Percentiles rank a stretch among this genome's conserved stretches.
phyloP scores from a whole-genome alignment of 2,888 invertebrate genomes.

The Brachycybe producta region DNA sequence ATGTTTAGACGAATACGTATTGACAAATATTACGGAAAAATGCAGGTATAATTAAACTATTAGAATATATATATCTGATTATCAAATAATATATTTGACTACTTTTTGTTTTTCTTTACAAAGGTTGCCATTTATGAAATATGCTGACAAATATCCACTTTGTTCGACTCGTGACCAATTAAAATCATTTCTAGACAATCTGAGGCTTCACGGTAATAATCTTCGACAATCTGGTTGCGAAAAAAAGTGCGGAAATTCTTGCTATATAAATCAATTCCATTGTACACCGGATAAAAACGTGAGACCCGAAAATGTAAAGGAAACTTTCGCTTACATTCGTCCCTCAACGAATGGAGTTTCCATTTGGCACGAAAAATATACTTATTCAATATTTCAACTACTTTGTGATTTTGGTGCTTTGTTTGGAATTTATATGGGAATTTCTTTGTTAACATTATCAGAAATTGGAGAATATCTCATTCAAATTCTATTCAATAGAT shows the following conservation, averaged over 20 bases:
- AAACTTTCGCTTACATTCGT: not conserved
- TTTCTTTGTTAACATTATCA: conserved; percentile 8
- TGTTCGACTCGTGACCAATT: conserved; percentile 5
- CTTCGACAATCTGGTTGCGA: not conserved
- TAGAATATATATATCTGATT: no score
- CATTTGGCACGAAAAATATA: not conserved
- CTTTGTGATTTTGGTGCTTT: conserved; percentile 12
- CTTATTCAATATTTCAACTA: conserved; percentile 5
- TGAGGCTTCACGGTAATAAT: not conserved
- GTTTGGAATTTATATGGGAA: conserved; percentile 14
- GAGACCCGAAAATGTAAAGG: not conserved
- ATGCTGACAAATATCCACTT: no score
- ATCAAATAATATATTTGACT: no score
- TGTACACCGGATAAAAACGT: not conserved
- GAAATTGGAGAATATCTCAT: not conserved
- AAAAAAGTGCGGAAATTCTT: not conserved
- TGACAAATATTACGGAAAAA: no score
- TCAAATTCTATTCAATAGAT: no score
- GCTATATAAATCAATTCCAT: not conserved
- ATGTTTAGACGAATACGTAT: no score
- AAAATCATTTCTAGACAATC: no score
- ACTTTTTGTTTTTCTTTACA: no score
- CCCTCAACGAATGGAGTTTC: not conserved
- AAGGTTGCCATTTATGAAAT: conserved; percentile 8
- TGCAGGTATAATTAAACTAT: no score